Evolutionary conservation across 2,113 vertebrate species (phyloP).

Genomic region (Emberiza fucata): DNA sequence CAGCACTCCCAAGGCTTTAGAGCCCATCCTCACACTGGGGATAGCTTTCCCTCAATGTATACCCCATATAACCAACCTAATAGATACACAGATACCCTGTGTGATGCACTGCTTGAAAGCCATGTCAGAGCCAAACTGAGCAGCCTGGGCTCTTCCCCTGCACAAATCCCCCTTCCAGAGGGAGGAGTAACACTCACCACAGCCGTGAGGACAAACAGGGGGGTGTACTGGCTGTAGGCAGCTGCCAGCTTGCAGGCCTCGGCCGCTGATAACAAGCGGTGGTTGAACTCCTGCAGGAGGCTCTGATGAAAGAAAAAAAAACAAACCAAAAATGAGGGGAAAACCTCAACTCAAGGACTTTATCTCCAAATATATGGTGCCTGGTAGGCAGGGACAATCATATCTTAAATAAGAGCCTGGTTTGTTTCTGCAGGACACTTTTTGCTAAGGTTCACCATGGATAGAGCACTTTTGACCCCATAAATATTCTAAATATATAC

Average conservation of each 20-base stretch:
- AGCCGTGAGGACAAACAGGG: constrained; percentile 89
- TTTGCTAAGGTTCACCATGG: not conserved
- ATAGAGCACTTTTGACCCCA: not conserved
- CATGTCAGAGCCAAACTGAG: not conserved
- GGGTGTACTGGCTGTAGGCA: constrained; percentile 86
- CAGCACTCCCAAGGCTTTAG: not conserved
- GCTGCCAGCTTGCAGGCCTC: constrained; percentile 88
- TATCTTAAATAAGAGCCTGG: not conserved
- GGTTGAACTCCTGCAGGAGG: constrained; percentile 74
- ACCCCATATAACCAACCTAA: not conserved
- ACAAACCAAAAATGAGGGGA: not conserved
- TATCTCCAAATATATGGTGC: not conserved
- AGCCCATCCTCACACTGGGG: not conserved
- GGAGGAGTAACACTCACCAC: constrained; percentile 71
- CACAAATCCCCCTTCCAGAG: not conserved
- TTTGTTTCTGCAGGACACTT: not conserved
- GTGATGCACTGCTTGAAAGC: not conserved
- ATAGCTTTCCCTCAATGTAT: not conserved
- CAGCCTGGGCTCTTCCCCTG: not conserved
- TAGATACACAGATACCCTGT: not conserved
- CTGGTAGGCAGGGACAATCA: not conserved
- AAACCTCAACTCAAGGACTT: not conserved
- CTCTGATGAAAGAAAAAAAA: constrained; percentile 40
- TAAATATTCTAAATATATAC: not conserved
- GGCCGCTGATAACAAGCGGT: constrained; percentile 86